Conservation (phyloP, 92 coral and sea anemone species). For the Pocillopora grandis region DNA sequence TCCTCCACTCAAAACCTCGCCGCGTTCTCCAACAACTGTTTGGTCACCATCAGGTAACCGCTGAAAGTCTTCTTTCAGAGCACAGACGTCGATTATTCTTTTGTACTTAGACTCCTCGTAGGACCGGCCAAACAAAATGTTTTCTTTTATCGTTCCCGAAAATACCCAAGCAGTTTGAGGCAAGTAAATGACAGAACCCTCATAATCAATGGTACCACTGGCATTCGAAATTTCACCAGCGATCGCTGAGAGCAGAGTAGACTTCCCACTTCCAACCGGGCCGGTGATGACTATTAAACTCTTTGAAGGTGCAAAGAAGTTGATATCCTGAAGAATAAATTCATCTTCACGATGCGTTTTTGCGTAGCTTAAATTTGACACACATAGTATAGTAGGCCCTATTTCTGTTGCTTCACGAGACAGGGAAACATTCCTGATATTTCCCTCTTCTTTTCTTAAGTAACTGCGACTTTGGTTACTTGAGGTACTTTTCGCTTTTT, state of each 20-base stretch:
- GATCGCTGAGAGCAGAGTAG: constrained; percentile 44
- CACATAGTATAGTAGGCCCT: background rate
- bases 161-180: constrained; percentile 57
- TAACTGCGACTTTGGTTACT: no score
- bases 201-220: background rate
- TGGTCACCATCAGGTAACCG: background rate
- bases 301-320: background rate
- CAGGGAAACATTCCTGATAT: no score
- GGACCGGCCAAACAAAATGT: constrained; percentile 8
- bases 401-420: no score
- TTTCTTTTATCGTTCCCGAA: constrained; percentile 54
- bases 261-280: constrained; percentile 42
- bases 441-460: no score
- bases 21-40: constrained; percentile 5
- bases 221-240: constrained; percentile 27
- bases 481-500: no score
- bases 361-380: background rate
- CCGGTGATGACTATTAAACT: constrained; percentile 41
- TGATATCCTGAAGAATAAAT: background rate
- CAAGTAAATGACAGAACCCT: constrained; percentile 38
- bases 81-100: constrained; percentile 54
- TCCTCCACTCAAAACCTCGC: background rate
- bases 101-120: constrained; percentile 48
- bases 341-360: background rate
- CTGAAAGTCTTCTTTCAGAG: constrained; percentile 19